These are phyloP conservation scores for Plectrocnemia conspersa DNA, from an alignment of 1,140 invertebrate genomes.

Conservation along the genomic window DNA sequence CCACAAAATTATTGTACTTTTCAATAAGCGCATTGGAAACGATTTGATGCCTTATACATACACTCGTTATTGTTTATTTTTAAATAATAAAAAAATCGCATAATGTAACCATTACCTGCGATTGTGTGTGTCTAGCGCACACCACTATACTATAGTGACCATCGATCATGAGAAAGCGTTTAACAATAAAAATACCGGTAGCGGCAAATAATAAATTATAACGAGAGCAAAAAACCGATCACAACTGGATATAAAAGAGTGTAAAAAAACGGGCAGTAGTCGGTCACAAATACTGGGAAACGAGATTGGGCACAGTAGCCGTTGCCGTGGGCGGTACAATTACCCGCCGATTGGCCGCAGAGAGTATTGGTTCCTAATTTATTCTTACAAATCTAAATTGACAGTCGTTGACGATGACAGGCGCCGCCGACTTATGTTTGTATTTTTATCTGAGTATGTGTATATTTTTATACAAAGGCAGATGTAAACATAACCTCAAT, in stretches of 20 bases:
- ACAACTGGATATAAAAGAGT: constrained; percentile 15
- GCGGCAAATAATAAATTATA: constrained; percentile 27
- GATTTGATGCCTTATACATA: too few relatives aligned
- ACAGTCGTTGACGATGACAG: neutral
- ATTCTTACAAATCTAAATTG: neutral
- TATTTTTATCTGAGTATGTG: neutral
- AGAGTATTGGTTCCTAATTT: constrained; percentile 1
- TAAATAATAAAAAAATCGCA: too few relatives aligned
- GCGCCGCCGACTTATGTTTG: constrained; percentile 1
- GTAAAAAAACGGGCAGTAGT: neutral
- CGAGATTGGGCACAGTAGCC: constrained; percentile 17
- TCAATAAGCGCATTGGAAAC: too few relatives aligned
- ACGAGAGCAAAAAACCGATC: constrained; percentile 14
- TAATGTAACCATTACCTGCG: too few relatives aligned
- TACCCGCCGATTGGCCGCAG: constrained; percentile 8
- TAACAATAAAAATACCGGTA: constrained; percentile 26
- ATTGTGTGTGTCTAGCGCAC: constrained; percentile 5
- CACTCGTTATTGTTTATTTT: too few relatives aligned
- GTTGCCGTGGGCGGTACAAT: constrained; percentile 18
- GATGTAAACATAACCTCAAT: too few relatives aligned
- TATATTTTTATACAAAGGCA: too few relatives aligned
- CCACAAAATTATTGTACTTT: too few relatives aligned
- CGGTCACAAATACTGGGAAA: constrained; percentile 8
- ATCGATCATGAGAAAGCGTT: constrained; percentile 24
- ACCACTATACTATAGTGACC: constrained; percentile 6